A percentile compares a stretch with the other conserved stretches of the same genome.
Conservation (phyloP, 2,113 vertebrate genomes). For the Pluvianellus socialis region DNA sequence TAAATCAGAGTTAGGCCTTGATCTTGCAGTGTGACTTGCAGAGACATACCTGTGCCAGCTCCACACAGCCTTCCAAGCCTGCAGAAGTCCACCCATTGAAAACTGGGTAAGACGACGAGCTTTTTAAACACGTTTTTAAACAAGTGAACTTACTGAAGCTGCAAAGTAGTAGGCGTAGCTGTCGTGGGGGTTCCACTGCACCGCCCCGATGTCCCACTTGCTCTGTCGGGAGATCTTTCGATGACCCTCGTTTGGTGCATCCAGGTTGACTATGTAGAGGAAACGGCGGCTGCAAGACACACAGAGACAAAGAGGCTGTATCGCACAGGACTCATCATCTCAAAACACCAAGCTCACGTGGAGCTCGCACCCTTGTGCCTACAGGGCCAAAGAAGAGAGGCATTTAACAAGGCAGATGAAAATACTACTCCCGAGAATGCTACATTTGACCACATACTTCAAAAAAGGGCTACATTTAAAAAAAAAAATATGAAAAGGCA, state of each 20-base stretch:
- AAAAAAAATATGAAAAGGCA: not conserved
- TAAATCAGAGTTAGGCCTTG: not conserved
- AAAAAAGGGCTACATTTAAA: not conserved
- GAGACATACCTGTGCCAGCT: not conserved
- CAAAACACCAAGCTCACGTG: not conserved
- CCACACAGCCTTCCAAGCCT: not conserved
- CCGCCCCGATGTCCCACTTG: constrained; percentile 97
- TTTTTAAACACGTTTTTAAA: not conserved
- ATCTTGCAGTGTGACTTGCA: not conserved
- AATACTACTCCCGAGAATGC: not conserved
- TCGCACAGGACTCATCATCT: not conserved
- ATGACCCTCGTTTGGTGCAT: constrained; percentile 85
- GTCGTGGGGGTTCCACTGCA: constrained; percentile 96
- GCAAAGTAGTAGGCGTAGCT: constrained; percentile 88
- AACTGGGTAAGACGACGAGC: accelerated
- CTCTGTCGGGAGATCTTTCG: constrained; percentile 94
- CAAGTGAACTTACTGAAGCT: constrained; percentile 81
- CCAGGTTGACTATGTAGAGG: constrained; percentile 93
- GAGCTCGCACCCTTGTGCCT: not conserved
- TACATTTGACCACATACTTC: not conserved
- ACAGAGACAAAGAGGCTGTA: not conserved
- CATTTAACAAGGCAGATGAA: not conserved
- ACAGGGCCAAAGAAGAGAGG: not conserved
- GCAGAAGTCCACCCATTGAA: not conserved
- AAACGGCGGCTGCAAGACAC: constrained; percentile 84